phyloP scores from a whole-genome alignment of 2,113 vertebrate genomes.

The Cynopterus brachyotis region DNA sequence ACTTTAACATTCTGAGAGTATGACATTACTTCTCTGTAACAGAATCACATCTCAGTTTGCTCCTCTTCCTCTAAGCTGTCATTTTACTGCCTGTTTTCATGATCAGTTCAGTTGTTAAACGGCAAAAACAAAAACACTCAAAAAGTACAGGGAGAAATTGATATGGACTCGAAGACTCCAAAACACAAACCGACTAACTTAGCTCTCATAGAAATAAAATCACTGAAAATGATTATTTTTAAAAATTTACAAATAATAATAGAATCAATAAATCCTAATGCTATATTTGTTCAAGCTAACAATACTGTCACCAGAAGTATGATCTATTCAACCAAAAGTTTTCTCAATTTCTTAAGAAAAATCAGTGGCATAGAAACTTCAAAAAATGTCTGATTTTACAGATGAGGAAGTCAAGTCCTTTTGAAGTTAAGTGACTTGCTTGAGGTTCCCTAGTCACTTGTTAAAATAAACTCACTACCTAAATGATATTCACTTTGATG shows the following conservation, averaged over 20 bases:
- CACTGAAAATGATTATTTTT: neutral
- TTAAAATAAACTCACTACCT: neutral
- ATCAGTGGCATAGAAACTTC: neutral
- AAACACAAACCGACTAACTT: neutral
- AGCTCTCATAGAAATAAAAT: neutral
- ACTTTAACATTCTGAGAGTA: neutral
- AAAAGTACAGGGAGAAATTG: neutral
- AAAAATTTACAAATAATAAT: neutral
- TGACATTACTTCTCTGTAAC: neutral
- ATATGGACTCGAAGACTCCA: neutral
- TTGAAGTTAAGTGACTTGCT: neutral
- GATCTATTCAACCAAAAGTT: neutral
- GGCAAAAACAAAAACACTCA: neutral
- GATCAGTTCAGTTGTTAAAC: neutral
- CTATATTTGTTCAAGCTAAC: neutral
- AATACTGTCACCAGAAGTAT: neutral
- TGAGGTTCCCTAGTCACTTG: neutral
- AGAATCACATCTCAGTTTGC: neutral
- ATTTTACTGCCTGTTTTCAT: neutral
- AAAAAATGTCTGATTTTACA: constrained; percentile 20
- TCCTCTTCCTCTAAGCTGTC: neutral
- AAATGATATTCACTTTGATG: neutral
- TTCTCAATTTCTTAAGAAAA: neutral
- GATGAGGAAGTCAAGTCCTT: neutral
- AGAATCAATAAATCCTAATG: neutral